Evolutionary conservation across 2,888 invertebrate species (phyloP), one percentile per base, ranked within the genome.

Genomic region (Nymphalis urticae): DNA sequence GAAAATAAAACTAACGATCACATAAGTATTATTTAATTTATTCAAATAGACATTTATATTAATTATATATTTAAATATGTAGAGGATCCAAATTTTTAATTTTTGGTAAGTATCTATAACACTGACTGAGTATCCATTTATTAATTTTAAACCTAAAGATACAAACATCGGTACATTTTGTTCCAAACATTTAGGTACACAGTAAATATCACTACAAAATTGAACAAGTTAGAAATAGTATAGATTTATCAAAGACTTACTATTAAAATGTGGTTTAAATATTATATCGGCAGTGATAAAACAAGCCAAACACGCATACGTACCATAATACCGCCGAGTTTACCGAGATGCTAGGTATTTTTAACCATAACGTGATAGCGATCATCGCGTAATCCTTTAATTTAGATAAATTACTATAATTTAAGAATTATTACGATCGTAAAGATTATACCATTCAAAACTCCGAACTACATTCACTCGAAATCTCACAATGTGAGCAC

Each of bases 41-140:
- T 90, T 92, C 89, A 90, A 91, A 92, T 92, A 92, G 92, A 92
- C 92, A 92, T 92, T 90, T 90, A 89, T 86, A 83, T 86, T 87
- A 86, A 85, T 80, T 84, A 85, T 82, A 83, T 82, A 76, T 85
- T 84, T 87, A 87, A 85, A 86, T 72, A 73, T 73, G 72, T 90
- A 90, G 89, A 90, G 86, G 87, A 87, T 89, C 90, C 89, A 90
- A 92, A 88, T 70, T 71, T 86, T 83, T 81, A 82, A 79, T 86
- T 89, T 90, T 92, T 91, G 90, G 90, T 91, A 88, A 89, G 86
- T 88, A 82, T 85, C 83, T 82, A 82, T 78, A 90, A 90, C 91
- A 90, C 85, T 89, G 89, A 90, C 85, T 85, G 86, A 89, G 85
- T 89, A 90, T 87, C 85, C 85, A 85, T 80, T 77, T 84, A 82